phyloP scores from a whole-genome alignment of 2,113 vertebrate species.

The Entomyzon cyanotis region DNA sequence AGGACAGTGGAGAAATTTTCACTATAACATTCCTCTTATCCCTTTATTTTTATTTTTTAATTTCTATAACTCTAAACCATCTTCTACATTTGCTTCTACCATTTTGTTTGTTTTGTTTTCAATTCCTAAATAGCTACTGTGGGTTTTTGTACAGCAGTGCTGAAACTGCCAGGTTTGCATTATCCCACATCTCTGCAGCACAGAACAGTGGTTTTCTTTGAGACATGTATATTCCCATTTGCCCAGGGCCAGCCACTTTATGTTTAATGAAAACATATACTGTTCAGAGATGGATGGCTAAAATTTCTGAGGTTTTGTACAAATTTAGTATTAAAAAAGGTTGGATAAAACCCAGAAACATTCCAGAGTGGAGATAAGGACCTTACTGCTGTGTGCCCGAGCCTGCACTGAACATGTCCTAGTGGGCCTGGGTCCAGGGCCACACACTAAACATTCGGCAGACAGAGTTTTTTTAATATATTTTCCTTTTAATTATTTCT shows the following conservation, averaged over 20 bases:
- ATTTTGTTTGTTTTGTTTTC: not conserved
- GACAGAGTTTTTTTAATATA: not conserved
- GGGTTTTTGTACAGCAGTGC: not conserved
- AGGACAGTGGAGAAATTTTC: not conserved
- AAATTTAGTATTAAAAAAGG: not conserved
- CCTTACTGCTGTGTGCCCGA: not conserved
- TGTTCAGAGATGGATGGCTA: not conserved
- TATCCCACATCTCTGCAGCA: not conserved
- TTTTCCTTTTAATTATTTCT: conserved; percentile 1
- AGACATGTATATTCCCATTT: not conserved
- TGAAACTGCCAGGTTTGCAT: not conserved
- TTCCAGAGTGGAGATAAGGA: conserved; percentile 7
- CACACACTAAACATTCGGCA: not conserved
- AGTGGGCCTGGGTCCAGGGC: not conserved
- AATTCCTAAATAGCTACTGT: not conserved
- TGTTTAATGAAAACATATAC: not conserved
- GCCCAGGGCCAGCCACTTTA: not conserved
- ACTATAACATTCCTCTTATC: not conserved
- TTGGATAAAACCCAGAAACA: conserved; percentile 2
- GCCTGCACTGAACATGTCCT: not conserved
- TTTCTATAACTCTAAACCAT: not conserved
- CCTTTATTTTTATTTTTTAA: not conserved
- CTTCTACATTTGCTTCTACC: not conserved
- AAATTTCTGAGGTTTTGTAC: not conserved
- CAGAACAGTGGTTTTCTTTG: not conserved